Percentiles rank a stretch among this genome's conserved stretches.
These are phyloP conservation scores for Phalacrocorax pelagicus DNA, from an alignment of 2,113 vertebrate species.

Conservation along the genomic window DNA sequence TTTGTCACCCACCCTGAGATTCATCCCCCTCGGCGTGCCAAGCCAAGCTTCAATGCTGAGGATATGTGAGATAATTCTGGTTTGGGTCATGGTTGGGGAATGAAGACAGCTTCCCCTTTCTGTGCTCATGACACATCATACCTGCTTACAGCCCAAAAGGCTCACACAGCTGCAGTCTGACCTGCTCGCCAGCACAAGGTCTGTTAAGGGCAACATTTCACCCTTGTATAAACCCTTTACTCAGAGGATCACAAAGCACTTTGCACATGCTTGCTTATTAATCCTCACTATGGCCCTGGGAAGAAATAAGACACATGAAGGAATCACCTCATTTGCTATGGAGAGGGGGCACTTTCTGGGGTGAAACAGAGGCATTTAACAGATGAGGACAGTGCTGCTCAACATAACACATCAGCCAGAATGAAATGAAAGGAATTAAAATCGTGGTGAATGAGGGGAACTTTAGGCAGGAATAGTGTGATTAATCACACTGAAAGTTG, in stretches of 20 bases:
- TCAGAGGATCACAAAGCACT: background rate
- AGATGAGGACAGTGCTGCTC: background rate
- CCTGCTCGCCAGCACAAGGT: background rate
- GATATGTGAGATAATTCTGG: background rate
- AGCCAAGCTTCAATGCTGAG: background rate
- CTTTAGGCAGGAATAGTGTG: background rate
- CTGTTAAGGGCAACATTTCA: background rate
- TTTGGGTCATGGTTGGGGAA: background rate
- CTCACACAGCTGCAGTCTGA: background rate
- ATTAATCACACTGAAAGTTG: slow-evolving; percentile 46
- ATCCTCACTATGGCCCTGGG: background rate
- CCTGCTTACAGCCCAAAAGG: background rate
- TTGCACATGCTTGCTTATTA: background rate
- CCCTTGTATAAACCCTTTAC: background rate
- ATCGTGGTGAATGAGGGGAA: background rate
- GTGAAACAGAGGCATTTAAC: background rate
- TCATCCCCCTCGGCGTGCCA: background rate
- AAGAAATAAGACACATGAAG: background rate
- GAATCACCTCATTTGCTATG: background rate
- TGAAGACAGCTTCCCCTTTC: background rate
- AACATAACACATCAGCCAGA: background rate
- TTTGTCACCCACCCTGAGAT: background rate
- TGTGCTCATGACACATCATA: background rate
- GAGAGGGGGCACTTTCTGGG: background rate
- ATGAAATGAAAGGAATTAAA: slow-evolving; percentile 13